These are phyloP conservation scores for Atherinomorus stipes DNA, from an alignment of 2,113 vertebrate genomes.

Conservation along the genomic window DNA sequence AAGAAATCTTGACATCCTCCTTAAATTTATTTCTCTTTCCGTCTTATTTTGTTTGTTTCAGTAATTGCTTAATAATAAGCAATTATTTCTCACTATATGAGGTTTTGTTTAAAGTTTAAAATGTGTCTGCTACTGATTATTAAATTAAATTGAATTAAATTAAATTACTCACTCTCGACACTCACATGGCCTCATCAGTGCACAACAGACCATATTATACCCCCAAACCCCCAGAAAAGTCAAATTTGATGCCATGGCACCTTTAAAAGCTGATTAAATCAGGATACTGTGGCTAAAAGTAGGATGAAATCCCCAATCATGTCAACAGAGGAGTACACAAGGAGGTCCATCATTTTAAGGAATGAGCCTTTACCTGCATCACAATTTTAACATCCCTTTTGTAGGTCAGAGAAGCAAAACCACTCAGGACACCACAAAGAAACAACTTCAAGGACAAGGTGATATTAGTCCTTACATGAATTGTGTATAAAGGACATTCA, in stretches of 20 bases:
- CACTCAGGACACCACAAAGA: slow-evolving; percentile 28
- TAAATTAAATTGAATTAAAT: too few relatives aligned
- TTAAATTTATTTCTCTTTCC: background rate
- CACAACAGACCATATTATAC: too few relatives aligned
- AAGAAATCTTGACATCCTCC: too few relatives aligned
- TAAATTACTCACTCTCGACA: too few relatives aligned
- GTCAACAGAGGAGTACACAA: background rate
- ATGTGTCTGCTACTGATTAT: too few relatives aligned
- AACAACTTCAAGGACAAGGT: slow-evolving; percentile 48
- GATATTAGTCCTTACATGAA: slow-evolving; percentile 45
- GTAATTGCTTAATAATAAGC: too few relatives aligned
- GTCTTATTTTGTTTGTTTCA: background rate
- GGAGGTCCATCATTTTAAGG: background rate
- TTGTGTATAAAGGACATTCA: slow-evolving; percentile 32
- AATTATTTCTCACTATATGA: too few relatives aligned
- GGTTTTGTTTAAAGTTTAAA: too few relatives aligned
- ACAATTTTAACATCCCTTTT: slow-evolving; percentile 16
- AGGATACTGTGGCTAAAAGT: background rate
- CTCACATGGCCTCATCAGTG: too few relatives aligned
- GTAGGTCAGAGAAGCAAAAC: slow-evolving; percentile 17
- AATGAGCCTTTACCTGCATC: background rate
- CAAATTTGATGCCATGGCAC: too few relatives aligned
- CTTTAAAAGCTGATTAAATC: too few relatives aligned
- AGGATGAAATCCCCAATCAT: background rate
- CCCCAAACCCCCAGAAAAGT: too few relatives aligned